A percentile compares a stretch with the other conserved stretches of the same genome.
phyloP scores from a whole-genome alignment of 1,140 invertebrate species.

The Hypsibius dujardini region DNA sequence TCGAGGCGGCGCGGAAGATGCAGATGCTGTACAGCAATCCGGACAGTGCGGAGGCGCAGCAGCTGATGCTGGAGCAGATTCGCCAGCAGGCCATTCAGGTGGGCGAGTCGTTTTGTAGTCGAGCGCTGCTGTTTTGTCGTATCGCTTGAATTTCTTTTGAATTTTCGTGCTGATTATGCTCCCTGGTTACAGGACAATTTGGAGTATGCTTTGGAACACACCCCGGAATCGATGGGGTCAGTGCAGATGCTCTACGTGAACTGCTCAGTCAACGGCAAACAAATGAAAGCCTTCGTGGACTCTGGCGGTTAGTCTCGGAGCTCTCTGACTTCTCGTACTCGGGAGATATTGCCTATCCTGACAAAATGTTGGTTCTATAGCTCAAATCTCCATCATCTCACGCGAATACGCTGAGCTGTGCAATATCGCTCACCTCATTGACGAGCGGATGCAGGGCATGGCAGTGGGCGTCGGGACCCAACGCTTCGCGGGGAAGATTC shows the following conservation, averaged over 20 bases:
- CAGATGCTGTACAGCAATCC: not conserved
- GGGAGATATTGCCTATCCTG: no score
- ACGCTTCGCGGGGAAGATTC: constrained; percentile 80
- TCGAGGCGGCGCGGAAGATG: not conserved
- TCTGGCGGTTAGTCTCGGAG: no score
- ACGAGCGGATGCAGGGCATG: constrained; percentile 77
- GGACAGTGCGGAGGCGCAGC: constrained; percentile 7
- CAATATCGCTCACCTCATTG: constrained; percentile 84
- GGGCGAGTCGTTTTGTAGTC: not conserved
- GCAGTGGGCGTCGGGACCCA: constrained; percentile 88
- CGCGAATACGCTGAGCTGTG: constrained; percentile 51
- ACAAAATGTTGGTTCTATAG: no score
- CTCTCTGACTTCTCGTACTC: no score
- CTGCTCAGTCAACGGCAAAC: constrained; percentile 24
- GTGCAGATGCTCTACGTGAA: constrained; percentile 26
- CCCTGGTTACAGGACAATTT: not conserved
- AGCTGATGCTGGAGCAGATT: not conserved
- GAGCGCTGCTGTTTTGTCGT: no score
- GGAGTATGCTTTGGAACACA: not conserved
- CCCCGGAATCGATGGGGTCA: constrained; percentile 18
- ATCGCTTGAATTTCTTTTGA: no score
- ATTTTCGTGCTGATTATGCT: not conserved
- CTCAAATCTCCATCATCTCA: constrained; percentile 39
- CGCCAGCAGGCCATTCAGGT: not conserved
- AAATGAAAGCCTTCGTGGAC: constrained; percentile 24